Conservation (phyloP, 2,113 vertebrate species). For the Meleagris gallopavo region DNA sequence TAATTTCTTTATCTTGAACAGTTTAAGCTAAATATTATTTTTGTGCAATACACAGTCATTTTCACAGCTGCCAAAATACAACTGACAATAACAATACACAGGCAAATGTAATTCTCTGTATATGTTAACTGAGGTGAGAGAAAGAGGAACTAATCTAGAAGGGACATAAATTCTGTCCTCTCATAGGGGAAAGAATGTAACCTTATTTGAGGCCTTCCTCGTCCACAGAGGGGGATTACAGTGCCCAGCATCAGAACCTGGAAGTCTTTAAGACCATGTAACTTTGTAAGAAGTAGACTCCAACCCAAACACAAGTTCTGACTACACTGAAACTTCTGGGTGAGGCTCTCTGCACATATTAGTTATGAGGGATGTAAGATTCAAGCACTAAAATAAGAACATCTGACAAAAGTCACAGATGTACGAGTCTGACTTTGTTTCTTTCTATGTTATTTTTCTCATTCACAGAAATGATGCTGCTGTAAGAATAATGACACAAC, state of each 20-base stretch:
- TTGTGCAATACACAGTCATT: neutral
- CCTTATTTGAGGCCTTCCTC: neutral
- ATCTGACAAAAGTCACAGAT: neutral
- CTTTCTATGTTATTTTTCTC: neutral
- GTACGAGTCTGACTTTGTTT: neutral
- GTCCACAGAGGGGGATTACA: neutral
- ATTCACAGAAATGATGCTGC: neutral
- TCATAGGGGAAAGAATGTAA: conserved; percentile 49
- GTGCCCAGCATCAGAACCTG: conserved; percentile 16
- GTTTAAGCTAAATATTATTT: conserved; percentile 55
- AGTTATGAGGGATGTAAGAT: neutral
- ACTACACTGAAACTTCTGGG: neutral
- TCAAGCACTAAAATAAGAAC: neutral
- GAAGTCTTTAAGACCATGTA: conserved; percentile 29
- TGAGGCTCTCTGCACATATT: neutral
- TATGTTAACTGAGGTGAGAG: conserved; percentile 41
- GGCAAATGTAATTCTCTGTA: conserved; percentile 56
- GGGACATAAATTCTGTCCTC: conserved; percentile 4
- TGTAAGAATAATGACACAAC: neutral
- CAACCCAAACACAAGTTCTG: neutral
- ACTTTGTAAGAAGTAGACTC: neutral
- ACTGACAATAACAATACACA: conserved; percentile 53
- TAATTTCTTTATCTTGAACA: conserved; percentile 42
- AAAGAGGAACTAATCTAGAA: conserved; percentile 36
- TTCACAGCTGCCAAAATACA: conserved; percentile 48